phyloP scores from a whole-genome alignment of 1,140 invertebrate species.

The Adoxophyes honmai region DNA sequence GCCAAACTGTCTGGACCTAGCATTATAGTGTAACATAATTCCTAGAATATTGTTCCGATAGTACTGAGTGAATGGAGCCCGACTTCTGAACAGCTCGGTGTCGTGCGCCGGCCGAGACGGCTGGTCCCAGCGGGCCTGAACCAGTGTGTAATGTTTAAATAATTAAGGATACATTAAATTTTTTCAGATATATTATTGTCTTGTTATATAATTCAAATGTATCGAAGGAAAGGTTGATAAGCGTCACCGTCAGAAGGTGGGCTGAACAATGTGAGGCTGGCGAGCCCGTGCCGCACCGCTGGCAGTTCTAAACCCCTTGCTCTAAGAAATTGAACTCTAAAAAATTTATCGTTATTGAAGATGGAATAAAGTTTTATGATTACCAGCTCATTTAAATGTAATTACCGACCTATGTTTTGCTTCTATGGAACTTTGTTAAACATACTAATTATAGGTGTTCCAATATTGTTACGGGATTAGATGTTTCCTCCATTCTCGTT shows the following conservation, averaged over 20 bases:
- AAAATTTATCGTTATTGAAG: constrained; percentile 71
- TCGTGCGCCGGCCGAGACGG: constrained; percentile 3
- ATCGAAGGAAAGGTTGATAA: constrained; percentile 59
- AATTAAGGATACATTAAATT: constrained; percentile 73
- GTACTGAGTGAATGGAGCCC: constrained; percentile 26
- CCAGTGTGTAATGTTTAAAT: constrained; percentile 72
- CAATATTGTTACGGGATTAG: constrained; percentile 73
- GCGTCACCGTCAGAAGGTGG: constrained; percentile 55
- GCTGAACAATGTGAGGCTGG: constrained; percentile 63
- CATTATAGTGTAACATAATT: constrained; percentile 30
- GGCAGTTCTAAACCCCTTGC: constrained; percentile 47
- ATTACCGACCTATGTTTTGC: constrained; percentile 66
- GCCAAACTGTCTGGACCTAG: constrained; percentile 42
- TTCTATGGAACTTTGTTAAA: constrained; percentile 70
- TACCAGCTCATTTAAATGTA: constrained; percentile 68
- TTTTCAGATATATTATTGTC: constrained; percentile 76
- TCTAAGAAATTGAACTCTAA: constrained; percentile 55
- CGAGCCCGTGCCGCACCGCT: neutral
- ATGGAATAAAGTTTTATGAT: constrained; percentile 68
- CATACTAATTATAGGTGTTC: constrained; percentile 71
- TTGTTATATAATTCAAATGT: constrained; percentile 76
- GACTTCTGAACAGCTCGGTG: constrained; percentile 59
- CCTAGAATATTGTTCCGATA: constrained; percentile 29
- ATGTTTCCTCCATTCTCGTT: constrained; percentile 67
- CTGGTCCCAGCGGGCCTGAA: constrained; percentile 56